Base-by-base conservation (phyloP, 37 sponge, comb jelly and placozoan genomes). In the Tethya wilhelma region DNA sequence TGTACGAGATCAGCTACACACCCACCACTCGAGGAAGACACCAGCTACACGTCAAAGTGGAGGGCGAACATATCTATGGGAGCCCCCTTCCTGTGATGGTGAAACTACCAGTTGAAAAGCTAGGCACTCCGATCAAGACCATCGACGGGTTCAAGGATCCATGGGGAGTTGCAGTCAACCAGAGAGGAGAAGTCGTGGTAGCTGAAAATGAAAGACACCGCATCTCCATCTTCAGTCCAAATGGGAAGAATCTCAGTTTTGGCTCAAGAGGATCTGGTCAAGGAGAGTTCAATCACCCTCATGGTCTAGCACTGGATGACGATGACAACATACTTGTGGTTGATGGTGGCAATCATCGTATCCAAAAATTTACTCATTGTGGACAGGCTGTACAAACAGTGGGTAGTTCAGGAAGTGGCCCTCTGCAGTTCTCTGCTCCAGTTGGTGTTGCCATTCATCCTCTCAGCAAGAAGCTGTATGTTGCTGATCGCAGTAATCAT, bases 31-130 rank as follows among this genome's bases (percentile, higher is more conserved):
- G 63, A 31, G 79, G 79, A 1, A 25, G 28, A 4, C 66, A 69
- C 46, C 53, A 69, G 42, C 73, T 85, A 26, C 73, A 71, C 39
- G 43, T 85, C 39, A 37, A 40, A 20, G 57, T 80, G 30, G 56
- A 34, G 1, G 75, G 49, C n/a, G 2, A 73, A 11, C 80, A 79
- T 38, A 56, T 79, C 30, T n/a, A 19, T 31, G 87, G 87, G 31
- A 79, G 87, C 32, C 86, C 86, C 2, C 78, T 78, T 55, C 42
- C 75, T 33, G 30, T 85, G 11, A 6, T 17, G 6, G 79, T 78
- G 0, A 59, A 17, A 22, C 56, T 30, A 8, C 64, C 66, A 4
- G 25, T 62, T 7, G 2, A 9, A 1, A 32, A 71, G 1, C 58
- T 74, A 17, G 20, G 56, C 2, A 64, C 79, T 31, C 79, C 79